Evolutionary conservation across 2,888 invertebrate species (phyloP).

Genomic region (Dasypolia templi): DNA sequence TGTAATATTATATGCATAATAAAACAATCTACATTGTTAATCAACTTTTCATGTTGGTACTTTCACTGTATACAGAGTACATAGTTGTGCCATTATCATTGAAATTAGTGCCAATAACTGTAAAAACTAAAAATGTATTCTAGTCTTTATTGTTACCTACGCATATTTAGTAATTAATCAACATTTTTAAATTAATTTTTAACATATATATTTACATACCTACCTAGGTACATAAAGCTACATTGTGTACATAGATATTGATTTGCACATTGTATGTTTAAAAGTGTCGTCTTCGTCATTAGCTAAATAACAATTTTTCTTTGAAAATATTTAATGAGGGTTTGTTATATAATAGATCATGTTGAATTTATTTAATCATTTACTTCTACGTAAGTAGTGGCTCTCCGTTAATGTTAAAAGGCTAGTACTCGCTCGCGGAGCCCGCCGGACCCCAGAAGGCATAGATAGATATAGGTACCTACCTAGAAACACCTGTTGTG

Average conservation of each 20-base stretch:
- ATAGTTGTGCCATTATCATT: constrained; percentile 89
- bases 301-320: constrained; percentile 72
- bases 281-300: constrained; percentile 78
- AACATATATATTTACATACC: constrained; percentile 78
- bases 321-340: constrained; percentile 70
- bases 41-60: constrained; percentile 71
- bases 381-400: constrained; percentile 67
- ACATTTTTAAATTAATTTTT: constrained; percentile 87
- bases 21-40: constrained; percentile 61
- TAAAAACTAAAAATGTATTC: constrained; percentile 89
- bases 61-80: constrained; percentile 82
- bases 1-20: constrained; percentile 79
- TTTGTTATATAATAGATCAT: constrained; percentile 75
- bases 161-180: constrained; percentile 89
- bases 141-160: constrained; percentile 90
- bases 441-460: constrained; percentile 40
- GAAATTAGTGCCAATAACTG: constrained; percentile 91
- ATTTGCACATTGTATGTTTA: constrained; percentile 85
- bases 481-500: constrained; percentile 53
- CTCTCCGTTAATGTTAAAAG: constrained; percentile 67
- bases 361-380: constrained; percentile 72
- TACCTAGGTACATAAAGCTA: constrained; percentile 78
- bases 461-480: constrained; percentile 48
- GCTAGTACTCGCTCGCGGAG: constrained; percentile 52
- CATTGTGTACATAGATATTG: constrained; percentile 84